A percentile compares a stretch with the other conserved stretches of the same genome.
These are phyloP conservation scores for Cotesia chilonis DNA, from an alignment of 1,140 invertebrate species.

Conservation along the genomic window DNA sequence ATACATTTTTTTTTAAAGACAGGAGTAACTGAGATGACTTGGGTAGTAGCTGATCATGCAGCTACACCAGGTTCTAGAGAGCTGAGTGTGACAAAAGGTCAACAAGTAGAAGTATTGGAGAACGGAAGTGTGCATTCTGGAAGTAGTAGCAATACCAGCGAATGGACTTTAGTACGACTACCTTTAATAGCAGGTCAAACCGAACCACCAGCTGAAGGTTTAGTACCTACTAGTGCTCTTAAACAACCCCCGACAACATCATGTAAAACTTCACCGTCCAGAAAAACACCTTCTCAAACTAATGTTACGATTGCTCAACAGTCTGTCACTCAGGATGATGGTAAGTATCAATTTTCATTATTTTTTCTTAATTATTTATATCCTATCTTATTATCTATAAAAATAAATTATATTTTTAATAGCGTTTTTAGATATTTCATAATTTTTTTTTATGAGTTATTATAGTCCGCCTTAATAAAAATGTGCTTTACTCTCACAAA, in stretches of 20 bases:
- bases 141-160: slow-evolving; percentile 48
- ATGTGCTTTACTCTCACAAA: too few species aligned
- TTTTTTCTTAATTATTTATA: slow-evolving; percentile 1
- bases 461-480: too few species aligned
- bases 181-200: slow-evolving; percentile 64
- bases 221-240: slow-evolving; percentile 83
- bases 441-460: too few species aligned
- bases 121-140: slow-evolving; percentile 54
- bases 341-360: slow-evolving; percentile 50
- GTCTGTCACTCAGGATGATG: slow-evolving; percentile 57
- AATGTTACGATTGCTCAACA: slow-evolving; percentile 48
- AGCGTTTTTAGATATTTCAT: neutral
- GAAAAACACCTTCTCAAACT: slow-evolving; percentile 54
- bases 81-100: slow-evolving; percentile 82
- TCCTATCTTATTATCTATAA: neutral
- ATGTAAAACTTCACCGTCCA: slow-evolving; percentile 71
- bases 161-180: slow-evolving; percentile 67
- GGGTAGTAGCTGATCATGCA: slow-evolving; percentile 85
- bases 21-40: slow-evolving; percentile 81
- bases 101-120: slow-evolving; percentile 92
- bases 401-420: neutral
- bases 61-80: slow-evolving; percentile 76
- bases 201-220: slow-evolving; percentile 75
- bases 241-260: slow-evolving; percentile 77
- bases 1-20: slow-evolving; percentile 64